A percentile compares a stretch with the other conserved stretches of the same genome.
Conservation (phyloP, 2,113 vertebrate genomes). For the Uria lomvia region DNA sequence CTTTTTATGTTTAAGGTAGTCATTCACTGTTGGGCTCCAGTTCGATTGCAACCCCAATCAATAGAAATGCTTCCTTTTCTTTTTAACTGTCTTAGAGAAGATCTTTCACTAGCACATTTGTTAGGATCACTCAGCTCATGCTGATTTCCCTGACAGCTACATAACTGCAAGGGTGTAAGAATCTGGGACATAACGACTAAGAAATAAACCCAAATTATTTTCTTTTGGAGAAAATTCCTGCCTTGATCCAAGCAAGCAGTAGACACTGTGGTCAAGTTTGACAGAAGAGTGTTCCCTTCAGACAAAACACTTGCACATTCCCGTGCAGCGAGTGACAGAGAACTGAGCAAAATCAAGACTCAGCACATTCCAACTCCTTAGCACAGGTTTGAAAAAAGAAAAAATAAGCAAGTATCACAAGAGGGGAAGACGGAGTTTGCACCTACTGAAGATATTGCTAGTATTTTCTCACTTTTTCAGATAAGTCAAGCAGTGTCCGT, state of each 20-base stretch:
- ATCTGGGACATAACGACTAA: not conserved
- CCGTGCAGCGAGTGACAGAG: accelerated
- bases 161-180: not conserved
- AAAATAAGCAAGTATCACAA: not conserved
- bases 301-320: not conserved
- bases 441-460: not conserved
- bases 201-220: not conserved
- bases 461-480: not conserved
- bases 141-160: not conserved
- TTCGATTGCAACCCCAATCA: not conserved
- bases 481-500: not conserved
- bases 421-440: not conserved
- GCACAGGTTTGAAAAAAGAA: not conserved
- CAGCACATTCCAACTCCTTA: not conserved
- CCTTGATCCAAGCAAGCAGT: not conserved
- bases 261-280: not conserved
- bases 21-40: not conserved
- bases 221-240: not conserved
- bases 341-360: not conserved
- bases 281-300: not conserved
- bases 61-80: not conserved
- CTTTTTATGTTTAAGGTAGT: not conserved
- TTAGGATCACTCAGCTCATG: not conserved
- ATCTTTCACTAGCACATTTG: not conserved
- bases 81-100: not conserved